Conservation (phyloP, 2,888 invertebrate species). For the Acronicta aceris region DNA sequence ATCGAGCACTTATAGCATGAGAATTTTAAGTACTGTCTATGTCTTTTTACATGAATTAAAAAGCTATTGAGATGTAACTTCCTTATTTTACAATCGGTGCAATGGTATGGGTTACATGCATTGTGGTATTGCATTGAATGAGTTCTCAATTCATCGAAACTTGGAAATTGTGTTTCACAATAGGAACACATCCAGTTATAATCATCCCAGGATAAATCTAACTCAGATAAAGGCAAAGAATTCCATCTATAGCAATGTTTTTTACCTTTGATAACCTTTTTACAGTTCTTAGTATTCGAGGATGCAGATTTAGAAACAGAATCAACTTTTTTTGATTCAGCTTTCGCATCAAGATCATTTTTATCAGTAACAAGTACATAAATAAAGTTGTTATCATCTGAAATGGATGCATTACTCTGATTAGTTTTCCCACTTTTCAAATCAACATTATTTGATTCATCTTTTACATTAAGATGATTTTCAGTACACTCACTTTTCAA, state of each 20-base stretch:
- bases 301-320: neutral
- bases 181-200: conserved; percentile 75
- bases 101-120: conserved; percentile 90
- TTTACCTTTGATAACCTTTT: conserved; percentile 13
- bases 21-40: conserved; percentile 88
- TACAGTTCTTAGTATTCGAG: neutral
- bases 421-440: neutral
- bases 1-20: conserved; percentile 74
- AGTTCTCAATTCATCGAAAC: conserved; percentile 78
- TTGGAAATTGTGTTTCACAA: conserved; percentile 73
- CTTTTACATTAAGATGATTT: neutral
- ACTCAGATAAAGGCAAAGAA: conserved; percentile 63
- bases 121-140: conserved; percentile 90
- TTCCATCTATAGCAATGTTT: conserved; percentile 43
- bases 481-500: neutral
- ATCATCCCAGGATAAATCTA: conserved; percentile 74
- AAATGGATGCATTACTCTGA: conserved; percentile 3
- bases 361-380: conserved; percentile 28
- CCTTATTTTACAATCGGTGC: conserved; percentile 88
- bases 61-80: conserved; percentile 71
- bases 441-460: neutral
- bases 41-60: conserved; percentile 88
- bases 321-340: conserved; percentile 16
- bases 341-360: conserved; percentile 18
- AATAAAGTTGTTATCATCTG: conserved; percentile 46